Conservation (phyloP, 2,797 vertebrate species). For the Sciurus vulgaris region DNA sequence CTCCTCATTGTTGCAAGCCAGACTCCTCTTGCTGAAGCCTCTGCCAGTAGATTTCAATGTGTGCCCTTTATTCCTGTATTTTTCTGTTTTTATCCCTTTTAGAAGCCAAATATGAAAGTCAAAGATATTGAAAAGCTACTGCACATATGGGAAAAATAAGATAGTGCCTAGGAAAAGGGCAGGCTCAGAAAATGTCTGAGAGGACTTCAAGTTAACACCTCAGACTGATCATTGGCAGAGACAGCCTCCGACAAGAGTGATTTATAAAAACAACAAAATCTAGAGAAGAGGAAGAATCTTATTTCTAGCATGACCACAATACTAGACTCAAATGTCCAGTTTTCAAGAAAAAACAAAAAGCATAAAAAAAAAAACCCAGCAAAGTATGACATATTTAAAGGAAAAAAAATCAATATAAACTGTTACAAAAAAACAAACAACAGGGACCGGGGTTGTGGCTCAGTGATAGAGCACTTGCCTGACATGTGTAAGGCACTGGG, state of each 20-base stretch:
- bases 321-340: not conserved
- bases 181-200: not conserved
- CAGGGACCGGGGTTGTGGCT: too few relatives aligned
- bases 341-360: not conserved
- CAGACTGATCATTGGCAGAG: not conserved
- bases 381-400: not conserved
- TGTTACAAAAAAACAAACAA: not conserved
- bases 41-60: not conserved
- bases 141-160: not conserved
- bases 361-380: not conserved
- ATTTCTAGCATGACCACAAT: not conserved
- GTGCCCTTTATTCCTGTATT: not conserved
- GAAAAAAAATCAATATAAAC: not conserved
- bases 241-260: not conserved
- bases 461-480: too few relatives aligned
- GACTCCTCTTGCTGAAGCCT: too few relatives aligned
- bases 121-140: not conserved
- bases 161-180: not conserved
- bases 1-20: not conserved
- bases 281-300: not conserved
- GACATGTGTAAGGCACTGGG: too few relatives aligned
- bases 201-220: not conserved
- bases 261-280: not conserved
- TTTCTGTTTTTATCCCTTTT: not conserved
- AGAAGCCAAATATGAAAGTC: not conserved